Evolutionary conservation across 2,888 invertebrate species (phyloP).

Genomic region (Congeria kusceri): DNA sequence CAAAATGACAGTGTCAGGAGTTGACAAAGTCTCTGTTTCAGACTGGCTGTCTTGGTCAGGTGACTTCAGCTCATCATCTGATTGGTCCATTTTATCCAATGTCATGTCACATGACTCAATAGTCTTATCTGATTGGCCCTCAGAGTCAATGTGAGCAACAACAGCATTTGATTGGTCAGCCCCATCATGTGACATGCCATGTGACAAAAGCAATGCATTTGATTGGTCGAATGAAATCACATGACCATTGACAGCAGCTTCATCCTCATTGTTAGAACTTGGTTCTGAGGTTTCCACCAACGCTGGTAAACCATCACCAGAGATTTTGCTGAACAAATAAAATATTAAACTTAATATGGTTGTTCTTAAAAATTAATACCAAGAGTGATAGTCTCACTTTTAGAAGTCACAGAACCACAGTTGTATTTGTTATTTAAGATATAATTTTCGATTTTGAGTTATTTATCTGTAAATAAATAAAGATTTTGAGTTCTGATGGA

Average conservation of each 20-base stretch:
- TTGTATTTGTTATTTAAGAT: no score
- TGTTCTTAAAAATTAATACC: no score
- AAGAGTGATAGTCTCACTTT: no score
- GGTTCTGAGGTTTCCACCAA: constrained; percentile 4
- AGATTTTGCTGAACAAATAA: not conserved
- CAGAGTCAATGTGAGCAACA: constrained; percentile 16
- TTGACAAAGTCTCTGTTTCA: constrained; percentile 73
- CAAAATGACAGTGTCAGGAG: constrained; percentile 74
- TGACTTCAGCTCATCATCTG: constrained; percentile 53
- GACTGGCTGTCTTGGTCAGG: constrained; percentile 64
- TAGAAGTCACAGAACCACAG: no score
- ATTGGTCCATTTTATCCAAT: constrained; percentile 9
- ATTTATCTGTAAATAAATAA: no score
- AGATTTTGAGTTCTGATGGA: no score
- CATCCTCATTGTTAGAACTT: constrained; percentile 37
- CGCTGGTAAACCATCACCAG: not conserved
- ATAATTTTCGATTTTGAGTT: no score
- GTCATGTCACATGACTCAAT: constrained; percentile 3
- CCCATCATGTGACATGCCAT: not conserved
- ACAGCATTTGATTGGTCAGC: constrained; percentile 26
- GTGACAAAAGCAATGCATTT: constrained; percentile 2
- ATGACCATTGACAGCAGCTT: constrained; percentile 26
- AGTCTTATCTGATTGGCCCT: constrained; percentile 2
- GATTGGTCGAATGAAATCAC: constrained; percentile 37
- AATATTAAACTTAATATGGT: no score